Evolutionary conservation across 2,113 vertebrate genomes (phyloP).

Genomic region (Delphinus delphis): DNA sequence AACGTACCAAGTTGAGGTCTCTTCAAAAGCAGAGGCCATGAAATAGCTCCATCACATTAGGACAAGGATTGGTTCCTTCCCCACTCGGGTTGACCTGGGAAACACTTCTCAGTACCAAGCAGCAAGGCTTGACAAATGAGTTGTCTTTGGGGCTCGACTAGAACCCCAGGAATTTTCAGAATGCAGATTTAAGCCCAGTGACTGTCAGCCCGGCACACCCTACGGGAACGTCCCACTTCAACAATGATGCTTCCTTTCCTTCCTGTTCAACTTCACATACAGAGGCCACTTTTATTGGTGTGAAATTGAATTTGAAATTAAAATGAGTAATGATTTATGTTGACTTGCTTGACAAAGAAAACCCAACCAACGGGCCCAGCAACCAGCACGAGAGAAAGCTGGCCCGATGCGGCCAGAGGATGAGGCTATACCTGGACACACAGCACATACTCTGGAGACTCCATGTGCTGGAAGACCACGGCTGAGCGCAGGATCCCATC

Average conservation of each 20-base stretch:
- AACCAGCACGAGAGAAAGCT: neutral
- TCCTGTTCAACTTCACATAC: constrained; percentile 72
- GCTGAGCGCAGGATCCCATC: constrained; percentile 92
- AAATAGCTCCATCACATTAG: neutral
- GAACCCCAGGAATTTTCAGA: neutral
- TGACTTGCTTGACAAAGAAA: constrained; percentile 44
- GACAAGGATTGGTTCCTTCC: neutral
- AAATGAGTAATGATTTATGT: constrained; percentile 50
- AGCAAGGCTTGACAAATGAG: neutral
- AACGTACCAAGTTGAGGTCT: neutral
- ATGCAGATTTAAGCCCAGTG: neutral
- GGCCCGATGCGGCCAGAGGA: neutral
- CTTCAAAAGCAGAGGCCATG: neutral
- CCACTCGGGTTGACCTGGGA: neutral
- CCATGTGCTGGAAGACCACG: constrained; percentile 90
- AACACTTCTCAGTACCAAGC: neutral
- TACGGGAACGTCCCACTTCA: neutral
- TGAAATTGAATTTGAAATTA: constrained; percentile 74
- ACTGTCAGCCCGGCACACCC: neutral
- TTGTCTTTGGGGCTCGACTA: neutral
- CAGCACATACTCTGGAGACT: constrained; percentile 90
- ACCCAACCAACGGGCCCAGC: neutral
- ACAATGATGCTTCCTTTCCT: neutral
- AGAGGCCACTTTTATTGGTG: constrained; percentile 68
- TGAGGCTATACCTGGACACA: constrained; percentile 89